Conservation (phyloP, 2,888 invertebrate species). For the Dusona sp. region DNA sequence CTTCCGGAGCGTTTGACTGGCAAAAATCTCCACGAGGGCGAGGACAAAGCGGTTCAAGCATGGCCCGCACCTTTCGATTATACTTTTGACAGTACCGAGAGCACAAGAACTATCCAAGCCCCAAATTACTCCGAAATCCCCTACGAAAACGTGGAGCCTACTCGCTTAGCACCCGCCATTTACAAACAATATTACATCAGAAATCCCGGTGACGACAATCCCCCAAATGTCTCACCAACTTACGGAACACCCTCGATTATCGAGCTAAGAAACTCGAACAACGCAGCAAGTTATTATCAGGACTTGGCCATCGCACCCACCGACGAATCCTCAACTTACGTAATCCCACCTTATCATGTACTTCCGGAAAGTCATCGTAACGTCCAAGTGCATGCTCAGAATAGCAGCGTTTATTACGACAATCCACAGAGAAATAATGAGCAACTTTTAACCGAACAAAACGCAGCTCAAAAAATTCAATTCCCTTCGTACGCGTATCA, state of each 20-base stretch:
- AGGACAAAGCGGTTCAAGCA: slow-evolving; percentile 73
- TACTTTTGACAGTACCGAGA: slow-evolving; percentile 75
- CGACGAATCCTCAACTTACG: slow-evolving; percentile 9
- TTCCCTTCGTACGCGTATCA: neutral
- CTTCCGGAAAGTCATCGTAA: neutral
- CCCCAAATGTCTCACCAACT: slow-evolving; percentile 21
- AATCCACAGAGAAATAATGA: neutral
- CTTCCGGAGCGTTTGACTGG: slow-evolving; percentile 68
- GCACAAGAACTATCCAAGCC: slow-evolving; percentile 62
- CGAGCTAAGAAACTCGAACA: slow-evolving; percentile 10
- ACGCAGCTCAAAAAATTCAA: neutral
- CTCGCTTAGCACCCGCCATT: slow-evolving; percentile 34
- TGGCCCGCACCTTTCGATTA: slow-evolving; percentile 81
- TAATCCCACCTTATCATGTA: neutral
- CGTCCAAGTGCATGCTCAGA: neutral
- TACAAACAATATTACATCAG: slow-evolving; percentile 29
- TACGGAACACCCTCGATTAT: slow-evolving; percentile 31
- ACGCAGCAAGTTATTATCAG: neutral
- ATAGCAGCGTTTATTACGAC: neutral
- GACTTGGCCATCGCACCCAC: slow-evolving; percentile 39
- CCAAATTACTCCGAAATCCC: slow-evolving; percentile 39
- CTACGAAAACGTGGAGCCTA: slow-evolving; percentile 41
- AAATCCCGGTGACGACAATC: neutral
- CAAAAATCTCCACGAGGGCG: slow-evolving; percentile 75
- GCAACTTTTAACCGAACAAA: neutral